Base-by-base conservation (phyloP, 2,888 invertebrate species). In the Gymnoscelis rufifasciata region DNA sequence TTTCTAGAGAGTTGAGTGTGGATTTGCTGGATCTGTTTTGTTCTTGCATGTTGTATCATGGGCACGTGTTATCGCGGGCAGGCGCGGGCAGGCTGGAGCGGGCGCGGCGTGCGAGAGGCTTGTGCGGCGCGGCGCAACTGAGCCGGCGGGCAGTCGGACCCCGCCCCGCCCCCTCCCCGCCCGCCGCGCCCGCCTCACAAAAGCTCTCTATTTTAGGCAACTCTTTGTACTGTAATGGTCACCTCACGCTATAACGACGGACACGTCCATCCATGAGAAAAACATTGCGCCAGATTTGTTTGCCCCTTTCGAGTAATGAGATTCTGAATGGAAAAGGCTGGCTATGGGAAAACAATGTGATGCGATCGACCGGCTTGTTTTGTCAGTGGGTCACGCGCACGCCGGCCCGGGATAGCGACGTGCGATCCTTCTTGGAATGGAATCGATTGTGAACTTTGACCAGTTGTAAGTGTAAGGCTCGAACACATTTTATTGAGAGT, bases 121-220 rank as follows among this genome's bases (percentile, higher is more conserved):
- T 70, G 83, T 83, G 76, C 74, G 74, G 74, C 82, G 80, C 84
- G 82, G 78, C 76, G 82, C 83, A 77, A 87, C 84, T 83, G 84
- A 86, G 82, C 83, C 82, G 82, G 74, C 82, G 78, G 78, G 74
- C 79, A 72, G 78, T 75, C 74, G 65, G 73, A 72, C 76, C 71
- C 81, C 82, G 83, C 84, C 83, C 83, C 87, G 82, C 78, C 86
- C 80, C 78, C 78, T 63, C 80, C 71, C 74, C 67, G 68, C 66
- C 74, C 73, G 74, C 81, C 66, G 74, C 73, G 74, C 81, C 87
- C 83, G 83, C 84, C 84, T 83, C 68, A 86, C 86, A 84, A 86
- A 86, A 87, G 86, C 84, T 87, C 86, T 87, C 87, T 87, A 86
- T 87, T 87, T 88, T 88, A 87, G 88, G 88, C 83, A 88, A 86